These are phyloP conservation scores for Pyrocephalus nanus DNA, from an alignment of 2,797 vertebrate species.

Conservation along the genomic window DNA sequence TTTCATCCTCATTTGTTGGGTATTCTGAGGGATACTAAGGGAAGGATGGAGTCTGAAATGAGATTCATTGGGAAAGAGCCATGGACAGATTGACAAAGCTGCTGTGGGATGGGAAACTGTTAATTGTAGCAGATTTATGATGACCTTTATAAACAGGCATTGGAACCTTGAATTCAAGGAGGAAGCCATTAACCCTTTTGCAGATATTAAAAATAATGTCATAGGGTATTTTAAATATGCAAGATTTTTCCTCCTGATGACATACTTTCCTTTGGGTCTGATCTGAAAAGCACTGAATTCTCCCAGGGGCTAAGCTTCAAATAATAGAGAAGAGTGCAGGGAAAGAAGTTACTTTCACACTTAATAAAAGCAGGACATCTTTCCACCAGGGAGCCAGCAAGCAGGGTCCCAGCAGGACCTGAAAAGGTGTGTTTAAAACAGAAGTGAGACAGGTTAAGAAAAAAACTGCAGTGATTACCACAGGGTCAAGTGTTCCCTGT, in stretches of 20 bases:
- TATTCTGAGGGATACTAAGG: neutral
- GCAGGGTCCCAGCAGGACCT: neutral
- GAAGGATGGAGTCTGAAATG: neutral
- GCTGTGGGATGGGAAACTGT: neutral
- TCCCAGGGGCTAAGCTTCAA: constrained; percentile 22
- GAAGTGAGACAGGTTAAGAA: neutral
- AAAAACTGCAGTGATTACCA: neutral
- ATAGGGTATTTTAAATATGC: neutral
- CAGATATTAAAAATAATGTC: constrained; percentile 10
- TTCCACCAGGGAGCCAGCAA: constrained; percentile 4
- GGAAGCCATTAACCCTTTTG: constrained; percentile 7
- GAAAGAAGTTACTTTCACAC: constrained; percentile 23
- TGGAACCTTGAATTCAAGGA: neutral
- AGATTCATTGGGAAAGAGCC: neutral
- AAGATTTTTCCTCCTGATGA: neutral
- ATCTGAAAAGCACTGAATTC: neutral
- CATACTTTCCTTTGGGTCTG: constrained; percentile 22
- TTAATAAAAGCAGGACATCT: constrained; percentile 37
- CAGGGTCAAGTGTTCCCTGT: neutral
- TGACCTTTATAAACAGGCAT: neutral
- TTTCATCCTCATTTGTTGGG: neutral
- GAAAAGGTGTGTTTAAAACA: constrained; percentile 35
- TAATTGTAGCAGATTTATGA: neutral
- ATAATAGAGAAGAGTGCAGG: neutral
- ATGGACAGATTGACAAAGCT: constrained; percentile 5